Conservation (phyloP, 1,140 invertebrate species). For the Drosophila auraria region DNA sequence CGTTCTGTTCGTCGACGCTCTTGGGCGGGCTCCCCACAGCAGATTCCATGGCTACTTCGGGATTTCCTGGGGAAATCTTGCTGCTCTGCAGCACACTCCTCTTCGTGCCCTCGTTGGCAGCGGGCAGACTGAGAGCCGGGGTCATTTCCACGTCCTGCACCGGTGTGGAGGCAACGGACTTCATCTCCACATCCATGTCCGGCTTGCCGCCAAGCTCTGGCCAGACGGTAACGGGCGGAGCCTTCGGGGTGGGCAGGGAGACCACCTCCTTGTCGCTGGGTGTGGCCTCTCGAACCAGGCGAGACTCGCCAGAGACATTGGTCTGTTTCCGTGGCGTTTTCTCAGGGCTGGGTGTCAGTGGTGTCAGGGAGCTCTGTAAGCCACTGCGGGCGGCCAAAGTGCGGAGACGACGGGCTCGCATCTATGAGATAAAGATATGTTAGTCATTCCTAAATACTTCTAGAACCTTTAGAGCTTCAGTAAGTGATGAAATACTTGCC, state of each 20-base stretch:
- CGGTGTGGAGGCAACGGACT: slow-evolving; percentile 63
- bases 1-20: slow-evolving; percentile 86
- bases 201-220: slow-evolving; percentile 50
- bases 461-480: neutral
- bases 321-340: slow-evolving; percentile 42
- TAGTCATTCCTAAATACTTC: neutral
- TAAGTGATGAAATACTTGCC: slow-evolving; percentile 85
- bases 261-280: slow-evolving; percentile 26
- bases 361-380: slow-evolving; percentile 13
- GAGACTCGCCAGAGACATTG: slow-evolving; percentile 60
- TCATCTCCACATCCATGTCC: slow-evolving; percentile 79
- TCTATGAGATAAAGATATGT: slow-evolving; percentile 85
- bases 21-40: neutral
- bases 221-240: slow-evolving; percentile 29
- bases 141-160: slow-evolving; percentile 67
- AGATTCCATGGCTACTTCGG: slow-evolving; percentile 1
- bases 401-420: slow-evolving; percentile 89
- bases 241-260: slow-evolving; percentile 3
- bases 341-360: slow-evolving; percentile 22
- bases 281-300: slow-evolving; percentile 56
- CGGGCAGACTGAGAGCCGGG: slow-evolving; percentile 49
- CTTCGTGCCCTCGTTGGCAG: slow-evolving; percentile 84
- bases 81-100: slow-evolving; percentile 13
- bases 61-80: neutral
- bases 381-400: slow-evolving; percentile 86